Conservation (phyloP, 2,113 vertebrate genomes). For the Turdus rufiventris region DNA sequence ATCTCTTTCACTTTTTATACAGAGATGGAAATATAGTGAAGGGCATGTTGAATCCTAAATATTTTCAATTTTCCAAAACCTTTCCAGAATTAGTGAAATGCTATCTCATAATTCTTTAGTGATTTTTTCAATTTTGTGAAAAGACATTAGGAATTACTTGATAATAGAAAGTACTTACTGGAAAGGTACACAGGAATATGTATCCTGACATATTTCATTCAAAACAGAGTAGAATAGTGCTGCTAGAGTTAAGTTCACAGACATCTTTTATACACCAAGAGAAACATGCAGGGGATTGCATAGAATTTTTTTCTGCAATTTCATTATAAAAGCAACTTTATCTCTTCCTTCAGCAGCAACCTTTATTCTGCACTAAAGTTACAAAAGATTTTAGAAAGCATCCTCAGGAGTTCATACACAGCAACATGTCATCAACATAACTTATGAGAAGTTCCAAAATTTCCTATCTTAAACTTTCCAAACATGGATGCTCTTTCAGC, state of each 20-base stretch:
- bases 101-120: not conserved
- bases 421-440: not conserved
- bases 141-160: not conserved
- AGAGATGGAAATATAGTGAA: not conserved
- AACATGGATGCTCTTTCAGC: not conserved
- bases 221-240: not conserved
- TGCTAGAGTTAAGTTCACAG: not conserved
- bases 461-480: not conserved
- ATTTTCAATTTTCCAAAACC: not conserved
- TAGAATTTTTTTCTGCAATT: not conserved
- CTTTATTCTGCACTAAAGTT: not conserved
- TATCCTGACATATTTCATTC: not conserved
- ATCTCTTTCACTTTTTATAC: not conserved
- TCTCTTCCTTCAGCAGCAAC: not conserved
- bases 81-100: not conserved
- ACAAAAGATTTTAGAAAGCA: not conserved
- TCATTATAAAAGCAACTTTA: fast-evolving
- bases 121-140: not conserved
- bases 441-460: not conserved
- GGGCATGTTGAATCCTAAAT: not conserved
- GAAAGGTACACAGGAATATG: not conserved
- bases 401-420: not conserved
- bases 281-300: not conserved
- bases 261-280: not conserved
- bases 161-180: not conserved